phyloP scores from a whole-genome alignment of 2,113 vertebrate genomes.

The Sus scrofa region DNA sequence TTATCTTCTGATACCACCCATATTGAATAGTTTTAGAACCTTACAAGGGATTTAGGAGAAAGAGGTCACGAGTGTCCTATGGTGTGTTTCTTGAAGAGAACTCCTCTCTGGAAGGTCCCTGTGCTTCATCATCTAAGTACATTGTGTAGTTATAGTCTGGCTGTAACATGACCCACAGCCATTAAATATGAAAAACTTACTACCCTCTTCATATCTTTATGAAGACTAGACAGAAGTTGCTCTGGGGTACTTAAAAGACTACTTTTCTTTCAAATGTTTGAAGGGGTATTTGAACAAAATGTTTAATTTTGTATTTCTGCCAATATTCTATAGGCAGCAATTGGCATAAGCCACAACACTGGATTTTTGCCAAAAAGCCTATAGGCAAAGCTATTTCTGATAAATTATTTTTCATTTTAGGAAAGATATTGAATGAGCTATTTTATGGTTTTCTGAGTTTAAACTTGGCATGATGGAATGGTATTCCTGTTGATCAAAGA shows the following conservation, averaged over 20 bases:
- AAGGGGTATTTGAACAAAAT: conserved; percentile 34
- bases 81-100: conserved; percentile 77
- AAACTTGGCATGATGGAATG: conserved; percentile 37
- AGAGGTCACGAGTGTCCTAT: conserved; percentile 77
- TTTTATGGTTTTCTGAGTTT: conserved; percentile 58
- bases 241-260: not conserved
- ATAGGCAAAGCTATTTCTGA: conserved; percentile 53
- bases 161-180: not conserved
- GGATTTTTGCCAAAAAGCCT: conserved; percentile 73
- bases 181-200: not conserved
- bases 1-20: conserved; percentile 62
- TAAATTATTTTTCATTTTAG: conserved; percentile 76
- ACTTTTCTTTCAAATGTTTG: not conserved
- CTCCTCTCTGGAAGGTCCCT: not conserved
- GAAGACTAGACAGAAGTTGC: conserved; percentile 36
- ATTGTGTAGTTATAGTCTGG: not conserved
- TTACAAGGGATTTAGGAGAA: conserved; percentile 68
- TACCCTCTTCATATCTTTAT: not conserved
- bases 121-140: conserved; percentile 13
- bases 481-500: not conserved
- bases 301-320: conserved; percentile 58
- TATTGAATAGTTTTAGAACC: conserved; percentile 79
- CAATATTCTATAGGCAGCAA: not conserved
- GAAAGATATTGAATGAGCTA: conserved; percentile 59
- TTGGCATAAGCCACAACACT: conserved; percentile 68